Evolutionary conservation across 1,140 invertebrate species (phyloP).

Genomic region (Hirudo medicinalis): DNA sequence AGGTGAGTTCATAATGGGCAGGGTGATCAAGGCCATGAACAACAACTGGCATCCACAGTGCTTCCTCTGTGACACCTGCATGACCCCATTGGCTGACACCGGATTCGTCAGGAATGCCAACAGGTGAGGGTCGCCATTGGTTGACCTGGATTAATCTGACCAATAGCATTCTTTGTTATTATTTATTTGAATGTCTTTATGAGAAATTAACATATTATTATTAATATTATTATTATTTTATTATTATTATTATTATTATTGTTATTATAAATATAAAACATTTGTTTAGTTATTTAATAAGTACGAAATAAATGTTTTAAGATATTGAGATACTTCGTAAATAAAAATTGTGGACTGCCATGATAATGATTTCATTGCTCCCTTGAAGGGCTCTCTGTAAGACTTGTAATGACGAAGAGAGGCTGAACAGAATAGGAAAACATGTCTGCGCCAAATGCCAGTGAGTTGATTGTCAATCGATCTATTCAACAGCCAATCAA

Average conservation of each 20-base stretch:
- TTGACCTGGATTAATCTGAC: too few species aligned
- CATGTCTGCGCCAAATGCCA: neutral
- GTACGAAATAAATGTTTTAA: too few species aligned
- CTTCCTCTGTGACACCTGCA: constrained; percentile 88
- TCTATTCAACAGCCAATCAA: too few species aligned
- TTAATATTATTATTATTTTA: neutral
- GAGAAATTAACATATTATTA: neutral
- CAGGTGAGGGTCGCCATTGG: constrained; percentile 27
- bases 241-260: neutral
- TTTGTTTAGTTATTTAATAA: neutral
- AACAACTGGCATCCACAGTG: constrained; percentile 94
- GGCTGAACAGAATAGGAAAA: neutral
- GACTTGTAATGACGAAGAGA: constrained; percentile 2
- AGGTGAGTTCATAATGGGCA: constrained; percentile 87
- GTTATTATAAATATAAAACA: too few species aligned
- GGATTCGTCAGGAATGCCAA: constrained; percentile 89
- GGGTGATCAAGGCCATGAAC: constrained; percentile 99
- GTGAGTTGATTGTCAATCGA: neutral
- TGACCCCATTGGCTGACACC: constrained; percentile 75
- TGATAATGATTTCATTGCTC: neutral
- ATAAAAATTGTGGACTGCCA: too few species aligned
- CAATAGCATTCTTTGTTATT: too few species aligned
- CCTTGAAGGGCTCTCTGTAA: neutral
- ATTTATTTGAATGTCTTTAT: too few species aligned
- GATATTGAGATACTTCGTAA: too few species aligned